These are phyloP conservation scores for Teinopalpus imperialis DNA, from an alignment of 2,888 invertebrate genomes.

Conservation along the genomic window DNA sequence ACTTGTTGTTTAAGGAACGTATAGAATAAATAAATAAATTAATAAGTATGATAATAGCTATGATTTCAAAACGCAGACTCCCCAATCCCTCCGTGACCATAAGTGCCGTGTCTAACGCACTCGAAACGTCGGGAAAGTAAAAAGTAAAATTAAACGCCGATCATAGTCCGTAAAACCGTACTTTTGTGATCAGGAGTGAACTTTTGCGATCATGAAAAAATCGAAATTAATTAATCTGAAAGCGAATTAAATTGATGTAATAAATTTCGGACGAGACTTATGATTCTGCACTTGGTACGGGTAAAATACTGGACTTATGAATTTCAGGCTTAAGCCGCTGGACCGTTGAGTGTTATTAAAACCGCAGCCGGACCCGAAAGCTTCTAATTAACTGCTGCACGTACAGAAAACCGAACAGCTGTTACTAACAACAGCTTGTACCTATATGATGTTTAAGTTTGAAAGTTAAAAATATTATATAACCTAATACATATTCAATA, in stretches of 20 bases:
- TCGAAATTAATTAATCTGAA: too few relatives aligned
- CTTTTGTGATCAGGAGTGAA: too few relatives aligned
- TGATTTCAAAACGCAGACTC: too few relatives aligned
- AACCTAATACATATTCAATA: neutral
- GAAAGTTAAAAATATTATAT: neutral
- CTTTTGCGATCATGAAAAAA: too few relatives aligned
- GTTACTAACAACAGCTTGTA: slow-evolving; percentile 45
- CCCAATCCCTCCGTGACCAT: too few relatives aligned
- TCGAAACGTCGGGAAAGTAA: too few relatives aligned
- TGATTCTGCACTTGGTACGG: slow-evolving; percentile 14
- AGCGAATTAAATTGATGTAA: neutral
- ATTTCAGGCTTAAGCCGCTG: slow-evolving; percentile 48
- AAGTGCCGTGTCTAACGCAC: too few relatives aligned
- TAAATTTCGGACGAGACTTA: slow-evolving; percentile 1
- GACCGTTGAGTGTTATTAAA: slow-evolving; percentile 66
- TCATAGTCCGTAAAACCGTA: too few relatives aligned
- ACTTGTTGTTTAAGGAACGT: too few relatives aligned
- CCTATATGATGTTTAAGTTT: slow-evolving; percentile 7
- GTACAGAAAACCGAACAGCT: slow-evolving; percentile 50
- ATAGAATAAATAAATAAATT: too few relatives aligned
- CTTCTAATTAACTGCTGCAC: slow-evolving; percentile 71
- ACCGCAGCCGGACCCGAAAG: slow-evolving; percentile 59
- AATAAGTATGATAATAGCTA: too few relatives aligned
- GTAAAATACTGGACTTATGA: slow-evolving; percentile 42
- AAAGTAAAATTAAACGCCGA: too few relatives aligned